Evolutionary conservation across 2,888 invertebrate genomes (phyloP), one percentile per base, ranked within the genome.

Genomic region (Anoplius nigerrimus): DNA sequence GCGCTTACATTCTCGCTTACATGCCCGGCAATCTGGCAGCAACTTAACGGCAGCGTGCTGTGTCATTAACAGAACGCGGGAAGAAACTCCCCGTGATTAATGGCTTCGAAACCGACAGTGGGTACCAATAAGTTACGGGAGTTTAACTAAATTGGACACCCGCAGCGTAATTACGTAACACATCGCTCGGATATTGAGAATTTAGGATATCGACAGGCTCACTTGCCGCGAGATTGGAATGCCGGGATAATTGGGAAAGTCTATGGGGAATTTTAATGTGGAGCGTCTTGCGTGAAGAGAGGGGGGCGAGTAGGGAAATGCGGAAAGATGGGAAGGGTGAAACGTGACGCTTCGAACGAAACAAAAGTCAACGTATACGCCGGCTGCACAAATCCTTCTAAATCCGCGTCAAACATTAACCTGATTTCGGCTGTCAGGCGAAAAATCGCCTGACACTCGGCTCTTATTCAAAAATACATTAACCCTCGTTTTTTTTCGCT

Each of bases 61-160:
- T 34, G 34, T 34, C 34, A 34, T 34, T 34, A 34, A 34, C 34
- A 34, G 34, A 34, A 6, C 34, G 34, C 34, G 34, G 34, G 34
- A 34, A 34, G 48, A 20, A 48, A 48, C 16, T 48, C 48, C 8
- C 20, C 48, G 48, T 48, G 48, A 48, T 48, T 20, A 20, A 48
- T 48, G 16, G 48, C 48, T 48, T 5, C 16, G 18, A 16, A 20
- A 48, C 18, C 48, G 48, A 48, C 48, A 20, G 48, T 48, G 48
- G 48, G 18, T 48, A 48, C 53, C 67, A 34, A 51, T 21, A 54
- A 59, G 62, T 66, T 58, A 62, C 62, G 62, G 22, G 57, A 69
- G 62, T 62, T 57, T 62, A 65, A 57, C 71, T 71, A 69, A 64
- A 64, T 53, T 65, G 55, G 43, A 64, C 58, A 61, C 57, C 55